Conservation (phyloP, 2,888 invertebrate species). For the Eugnorisma glareosa region DNA sequence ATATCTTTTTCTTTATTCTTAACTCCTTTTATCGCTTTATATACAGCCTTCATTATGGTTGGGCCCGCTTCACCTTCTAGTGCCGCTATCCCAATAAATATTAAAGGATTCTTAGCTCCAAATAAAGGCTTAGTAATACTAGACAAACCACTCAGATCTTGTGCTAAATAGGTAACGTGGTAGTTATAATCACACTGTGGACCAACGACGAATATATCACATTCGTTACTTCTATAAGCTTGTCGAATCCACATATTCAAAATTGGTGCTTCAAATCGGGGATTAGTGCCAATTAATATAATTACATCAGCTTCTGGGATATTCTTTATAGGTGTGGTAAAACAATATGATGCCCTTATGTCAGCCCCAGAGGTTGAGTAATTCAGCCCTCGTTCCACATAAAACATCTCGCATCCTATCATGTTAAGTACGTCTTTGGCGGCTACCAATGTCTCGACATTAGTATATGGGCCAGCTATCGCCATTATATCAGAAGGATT, state of each 20-base stretch:
- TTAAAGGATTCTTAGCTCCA: conserved; percentile 79
- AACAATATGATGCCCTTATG: conserved; percentile 81
- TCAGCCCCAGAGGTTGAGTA: conserved; percentile 74
- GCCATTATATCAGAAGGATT: conserved; percentile 89
- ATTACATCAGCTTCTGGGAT: conserved; percentile 94
- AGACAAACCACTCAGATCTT: conserved; percentile 66
- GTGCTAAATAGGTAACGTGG: conserved; percentile 79
- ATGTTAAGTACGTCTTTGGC: conserved; percentile 84
- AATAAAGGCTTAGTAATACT: conserved; percentile 64
- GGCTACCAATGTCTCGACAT: conserved; percentile 84
- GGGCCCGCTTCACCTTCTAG: conserved; percentile 69
- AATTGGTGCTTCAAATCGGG: conserved; percentile 98
- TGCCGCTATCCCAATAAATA: conserved; percentile 83
- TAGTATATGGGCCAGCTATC: conserved; percentile 83
- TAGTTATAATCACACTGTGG: conserved; percentile 97
- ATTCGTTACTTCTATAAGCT: conserved; percentile 96
- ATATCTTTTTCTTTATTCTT: conserved; percentile 83
- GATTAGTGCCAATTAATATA: conserved; percentile 98
- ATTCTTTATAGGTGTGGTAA: conserved; percentile 94
- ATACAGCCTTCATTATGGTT: conserved; percentile 72
- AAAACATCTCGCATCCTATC: conserved; percentile 82
- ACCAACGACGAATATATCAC: conserved; percentile 96
- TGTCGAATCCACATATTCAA: conserved; percentile 98
- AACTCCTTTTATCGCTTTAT: conserved; percentile 60
- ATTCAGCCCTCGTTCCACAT: conserved; percentile 77